Evolutionary conservation across 2,888 invertebrate genomes (phyloP).

Genomic region (Mythimna loreyi): DNA sequence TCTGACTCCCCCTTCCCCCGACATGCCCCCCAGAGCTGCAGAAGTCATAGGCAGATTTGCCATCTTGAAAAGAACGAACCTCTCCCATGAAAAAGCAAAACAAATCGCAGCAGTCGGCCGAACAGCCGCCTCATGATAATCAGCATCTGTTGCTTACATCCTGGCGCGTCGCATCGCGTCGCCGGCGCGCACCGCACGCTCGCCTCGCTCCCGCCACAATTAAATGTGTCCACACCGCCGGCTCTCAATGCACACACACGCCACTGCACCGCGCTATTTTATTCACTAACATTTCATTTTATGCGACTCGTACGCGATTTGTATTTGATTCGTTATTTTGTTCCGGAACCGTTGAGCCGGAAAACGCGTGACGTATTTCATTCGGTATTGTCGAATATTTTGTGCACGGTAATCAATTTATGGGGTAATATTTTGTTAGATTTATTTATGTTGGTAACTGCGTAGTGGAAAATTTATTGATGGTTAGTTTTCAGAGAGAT

Average conservation of each 20-base stretch:
- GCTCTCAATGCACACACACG: slow-evolving; percentile 81
- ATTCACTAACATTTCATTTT: slow-evolving; percentile 73
- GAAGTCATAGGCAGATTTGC: too few relatives aligned
- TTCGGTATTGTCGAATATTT: slow-evolving; percentile 56
- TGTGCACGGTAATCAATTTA: slow-evolving; percentile 51
- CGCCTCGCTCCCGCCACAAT: slow-evolving; percentile 76
- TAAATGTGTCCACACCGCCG: slow-evolving; percentile 86
- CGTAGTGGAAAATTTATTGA: slow-evolving; percentile 7
- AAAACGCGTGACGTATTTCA: slow-evolving; percentile 70
- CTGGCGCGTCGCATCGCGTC: slow-evolving; percentile 43
- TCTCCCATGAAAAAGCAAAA: slow-evolving; percentile 19
- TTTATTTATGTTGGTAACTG: slow-evolving; percentile 25
- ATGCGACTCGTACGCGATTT: slow-evolving; percentile 73
- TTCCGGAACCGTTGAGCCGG: slow-evolving; percentile 75
- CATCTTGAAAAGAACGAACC: slow-evolving; percentile 3
- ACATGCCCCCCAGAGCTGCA: too few relatives aligned
- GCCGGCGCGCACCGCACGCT: slow-evolving; percentile 49
- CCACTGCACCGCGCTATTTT: slow-evolving; percentile 70
- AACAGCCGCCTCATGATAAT: slow-evolving; percentile 54
- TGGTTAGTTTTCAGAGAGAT: slow-evolving; percentile 4
- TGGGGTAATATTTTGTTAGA: slow-evolving; percentile 43
- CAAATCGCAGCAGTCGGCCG: slow-evolving; percentile 17
- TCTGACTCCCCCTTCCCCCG: too few relatives aligned
- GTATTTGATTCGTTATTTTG: slow-evolving; percentile 77
- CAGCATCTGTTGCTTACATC: slow-evolving; percentile 63